Base-by-base conservation (phyloP, 1,140 invertebrate genomes). In the Aradophagus sp. region DNA sequence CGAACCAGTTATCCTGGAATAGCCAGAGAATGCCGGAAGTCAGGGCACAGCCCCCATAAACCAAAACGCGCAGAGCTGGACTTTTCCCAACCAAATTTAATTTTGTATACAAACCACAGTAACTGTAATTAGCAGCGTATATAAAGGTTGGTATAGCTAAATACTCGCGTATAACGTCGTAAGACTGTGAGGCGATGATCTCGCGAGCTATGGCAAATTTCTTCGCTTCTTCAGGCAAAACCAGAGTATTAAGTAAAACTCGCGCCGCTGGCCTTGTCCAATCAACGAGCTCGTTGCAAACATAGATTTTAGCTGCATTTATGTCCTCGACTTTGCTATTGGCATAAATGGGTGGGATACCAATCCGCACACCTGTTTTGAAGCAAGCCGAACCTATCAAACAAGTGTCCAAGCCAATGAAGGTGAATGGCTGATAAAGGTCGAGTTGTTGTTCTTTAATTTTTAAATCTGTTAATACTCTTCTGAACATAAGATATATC, bases 191-290 rank as follows among this genome's bases (percentile, higher is more conserved):
- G 76, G 88, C 86, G 42, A 90, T 77, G 32, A 95, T 87, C 84
- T 94, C 89, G 55, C 90, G 87, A 42, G 91, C 93, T 14, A 95
- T 89, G 7, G 89, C 93, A 86, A 93, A 95, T 50, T 92, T 88
- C 76, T 93, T 89, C 3, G 92, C 92, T 34, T 92, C 89, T 32
- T 93, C 90, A 6, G 91, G 90, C 1, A 95, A 73, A 1, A 93
- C 77, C 10, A 94, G 69, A 1, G 92, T 88, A 2, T 91, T 77
- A 19, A 90, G 74, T 10, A 95, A 84, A 27, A 88, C 73, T 66
- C 87, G 80, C 0, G 90, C 91, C 35, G 84, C 84, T 45, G 89
- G 86, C 1, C 88, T 85, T 17, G 80, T 84, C 90, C 91, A 91
- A 62, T 90, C 80, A 8, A 93, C 76, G 35, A 76, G 77, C 66